Percentiles rank a stretch among this genome's conserved stretches.
These are phyloP conservation scores for Forficula auricularia DNA, from an alignment of 1,140 invertebrate genomes.

Conservation along the genomic window DNA sequence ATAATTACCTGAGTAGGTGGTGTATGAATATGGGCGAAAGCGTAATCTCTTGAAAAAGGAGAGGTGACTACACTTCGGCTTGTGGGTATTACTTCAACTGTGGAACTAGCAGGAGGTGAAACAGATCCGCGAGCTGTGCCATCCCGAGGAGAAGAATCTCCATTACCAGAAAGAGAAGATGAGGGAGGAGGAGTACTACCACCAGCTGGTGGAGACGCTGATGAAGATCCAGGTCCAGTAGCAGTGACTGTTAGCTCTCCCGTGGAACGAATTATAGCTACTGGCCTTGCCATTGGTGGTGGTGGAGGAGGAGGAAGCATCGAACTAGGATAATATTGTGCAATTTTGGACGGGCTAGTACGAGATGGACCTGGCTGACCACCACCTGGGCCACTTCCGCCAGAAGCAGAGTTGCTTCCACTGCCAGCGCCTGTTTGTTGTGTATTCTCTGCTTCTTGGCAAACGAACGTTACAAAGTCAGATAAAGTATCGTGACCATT, in stretches of 20 bases:
- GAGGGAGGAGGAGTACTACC: slow-evolving; percentile 30
- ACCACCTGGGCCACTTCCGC: background rate
- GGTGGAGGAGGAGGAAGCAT: slow-evolving; percentile 90
- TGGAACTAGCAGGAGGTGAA: slow-evolving; percentile 21
- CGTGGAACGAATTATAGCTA: slow-evolving; percentile 83
- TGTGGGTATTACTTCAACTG: slow-evolving; percentile 19
- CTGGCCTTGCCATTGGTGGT: slow-evolving; percentile 85
- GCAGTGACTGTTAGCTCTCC: slow-evolving; percentile 30
- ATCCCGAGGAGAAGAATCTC: slow-evolving; percentile 28
- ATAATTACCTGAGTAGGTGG: slow-evolving; percentile 81
- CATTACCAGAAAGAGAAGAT: slow-evolving; percentile 15
- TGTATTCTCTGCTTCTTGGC: slow-evolving; percentile 75
- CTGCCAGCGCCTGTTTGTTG: slow-evolving; percentile 29
- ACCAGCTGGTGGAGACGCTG: slow-evolving; percentile 17
- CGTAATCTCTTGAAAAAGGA: slow-evolving; percentile 48
- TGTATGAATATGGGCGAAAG: slow-evolving; percentile 77
- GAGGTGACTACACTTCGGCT: slow-evolving; percentile 31
- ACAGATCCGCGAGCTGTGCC: slow-evolving; percentile 10
- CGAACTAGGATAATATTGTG: slow-evolving; percentile 74
- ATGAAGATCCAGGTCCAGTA: slow-evolving; percentile 20
- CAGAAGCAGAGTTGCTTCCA: too few species aligned
- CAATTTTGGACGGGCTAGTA: slow-evolving; percentile 42
- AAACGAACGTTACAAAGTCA: slow-evolving; percentile 92
- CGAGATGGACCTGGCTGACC: slow-evolving; percentile 31
- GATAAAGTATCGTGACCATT: slow-evolving; percentile 77